Evolutionary conservation across 2,797 vertebrate genomes (phyloP), one percentile per base, ranked within the genome.

Genomic region (Danio tinwini): DNA sequence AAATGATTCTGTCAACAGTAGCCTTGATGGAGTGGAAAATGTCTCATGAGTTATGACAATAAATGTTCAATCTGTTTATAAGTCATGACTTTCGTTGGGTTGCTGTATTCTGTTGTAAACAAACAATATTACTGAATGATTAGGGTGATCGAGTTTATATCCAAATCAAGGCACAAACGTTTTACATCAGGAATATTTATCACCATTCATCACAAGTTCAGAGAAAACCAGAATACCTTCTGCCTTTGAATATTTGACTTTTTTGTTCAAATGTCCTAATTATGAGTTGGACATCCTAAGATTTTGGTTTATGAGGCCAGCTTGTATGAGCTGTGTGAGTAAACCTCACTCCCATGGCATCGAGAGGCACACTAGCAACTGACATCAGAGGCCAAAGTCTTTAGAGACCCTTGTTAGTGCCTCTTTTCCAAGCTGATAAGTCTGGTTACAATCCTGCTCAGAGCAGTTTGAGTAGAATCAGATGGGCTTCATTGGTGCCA

Each of bases 11-110:
- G 55, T 74, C 6, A 11, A 37, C 52, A 47, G 81, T 50, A 42
- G 42, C 62, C 87, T 58, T 65, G 83, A 81, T 87, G 80, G 67
- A 82, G 59, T 47, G 44, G 42, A 59, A 72, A 76, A 74, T 39
- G 68, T 62, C 73, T 82, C 68, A 77, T 76, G 16, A 80, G 61
- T 42, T 70, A 37, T 59, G 37, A 59, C 42, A 39, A 63, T 63
- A 10, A n/a, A 19, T 42, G 21, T 21, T 69, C 75, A 58, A 37
- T 65, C 40, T 47, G n/a, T 64, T 65, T 56, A 12, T 4, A 10
- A 76, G 64, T 19, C 53, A 42, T n/a, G 10, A n/a, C 63, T 68
- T 49, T 67, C 21, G 6, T 77, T 19, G 7, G 52, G 53, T 7
- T 61, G 6, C 44, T 61, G 10, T 42, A 52, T 62, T 16, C 19